A percentile compares a stretch with the other conserved stretches of the same genome.
phyloP scores from a whole-genome alignment of 2,888 invertebrate species.

The Leptinotarsa rubiginosa region DNA sequence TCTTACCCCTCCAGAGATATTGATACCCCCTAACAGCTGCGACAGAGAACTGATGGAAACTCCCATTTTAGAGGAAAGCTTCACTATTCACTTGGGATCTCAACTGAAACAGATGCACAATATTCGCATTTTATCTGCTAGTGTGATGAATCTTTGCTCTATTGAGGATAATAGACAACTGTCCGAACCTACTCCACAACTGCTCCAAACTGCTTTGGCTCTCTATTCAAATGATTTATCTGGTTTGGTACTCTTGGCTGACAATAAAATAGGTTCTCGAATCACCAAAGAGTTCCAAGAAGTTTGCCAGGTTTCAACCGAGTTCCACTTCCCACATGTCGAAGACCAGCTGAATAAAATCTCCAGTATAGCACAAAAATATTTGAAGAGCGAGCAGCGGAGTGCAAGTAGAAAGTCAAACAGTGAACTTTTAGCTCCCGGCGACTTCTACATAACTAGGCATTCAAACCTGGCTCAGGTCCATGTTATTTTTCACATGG shows the following conservation, averaged over 20 bases:
- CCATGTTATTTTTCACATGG: conserved; percentile 95
- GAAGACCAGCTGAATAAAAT: conserved; percentile 87
- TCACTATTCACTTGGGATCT: conserved; percentile 96
- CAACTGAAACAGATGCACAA: conserved; percentile 99
- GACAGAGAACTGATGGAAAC: conserved; percentile 48
- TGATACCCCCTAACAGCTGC: conserved; percentile 42
- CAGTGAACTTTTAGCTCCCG: conserved; percentile 77
- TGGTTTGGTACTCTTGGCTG: conserved; percentile 87
- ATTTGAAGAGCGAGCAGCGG: conserved; percentile 54
- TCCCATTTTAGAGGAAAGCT: conserved; percentile 86
- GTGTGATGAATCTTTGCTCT: conserved; percentile 84
- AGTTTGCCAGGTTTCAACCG: conserved; percentile 84
- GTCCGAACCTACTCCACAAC: conserved; percentile 77
- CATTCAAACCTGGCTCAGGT: conserved; percentile 96
- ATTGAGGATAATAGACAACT: conserved; percentile 61
- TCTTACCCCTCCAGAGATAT: conserved; percentile 58
- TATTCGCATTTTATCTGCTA: conserved; percentile 88
- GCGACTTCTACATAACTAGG: conserved; percentile 86
- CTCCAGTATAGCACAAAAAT: conserved; percentile 60
- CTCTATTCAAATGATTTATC: conserved; percentile 92
- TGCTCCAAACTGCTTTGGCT: conserved; percentile 92
- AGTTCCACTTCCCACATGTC: conserved; percentile 92
- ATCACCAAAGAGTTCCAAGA: conserved; percentile 72
- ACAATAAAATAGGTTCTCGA: conserved; percentile 66
- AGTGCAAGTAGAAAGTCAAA: conserved; percentile 51